These are phyloP conservation scores for Vulpes lagopus DNA, from an alignment of 2,113 vertebrate genomes.

Conservation along the genomic window DNA sequence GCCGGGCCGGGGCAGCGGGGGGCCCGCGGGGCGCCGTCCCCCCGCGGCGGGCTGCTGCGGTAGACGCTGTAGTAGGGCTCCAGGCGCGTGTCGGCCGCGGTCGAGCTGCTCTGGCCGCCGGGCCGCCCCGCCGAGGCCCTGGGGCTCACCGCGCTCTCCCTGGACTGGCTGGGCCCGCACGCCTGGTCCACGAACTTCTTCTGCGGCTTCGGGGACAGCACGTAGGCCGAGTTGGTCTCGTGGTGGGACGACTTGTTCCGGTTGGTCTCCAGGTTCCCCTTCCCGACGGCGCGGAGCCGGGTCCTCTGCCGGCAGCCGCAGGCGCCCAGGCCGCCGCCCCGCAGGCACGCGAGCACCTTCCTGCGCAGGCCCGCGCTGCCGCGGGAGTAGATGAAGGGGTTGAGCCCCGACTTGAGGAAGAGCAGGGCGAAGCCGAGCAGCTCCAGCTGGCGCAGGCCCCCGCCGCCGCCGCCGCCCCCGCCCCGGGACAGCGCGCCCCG, in stretches of 20 bases:
- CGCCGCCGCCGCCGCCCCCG: conserved; percentile 84
- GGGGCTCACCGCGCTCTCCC: conserved; percentile 92
- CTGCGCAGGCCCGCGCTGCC: conserved; percentile 95
- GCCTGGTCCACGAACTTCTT: conserved; percentile 95
- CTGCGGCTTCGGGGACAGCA: conserved; percentile 95
- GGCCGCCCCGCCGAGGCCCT: conserved; percentile 88
- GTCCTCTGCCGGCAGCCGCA: conserved; percentile 96
- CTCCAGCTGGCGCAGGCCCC: conserved; percentile 96
- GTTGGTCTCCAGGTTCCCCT: conserved; percentile 95
- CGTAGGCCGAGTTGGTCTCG: conserved; percentile 96
- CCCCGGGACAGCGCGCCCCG: conserved; percentile 91
- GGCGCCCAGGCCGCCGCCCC: conserved; percentile 90
- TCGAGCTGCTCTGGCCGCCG: conserved; percentile 94
- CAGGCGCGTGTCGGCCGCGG: conserved; percentile 95
- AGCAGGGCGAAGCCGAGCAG: conserved; percentile 96
- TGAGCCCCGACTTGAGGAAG: conserved; percentile 97
- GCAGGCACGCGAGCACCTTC: conserved; percentile 93
- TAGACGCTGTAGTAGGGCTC: conserved; percentile 99
- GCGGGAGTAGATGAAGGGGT: conserved; percentile 98
- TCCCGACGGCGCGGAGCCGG: conserved; percentile 94
- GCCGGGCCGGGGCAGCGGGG: too few species aligned
- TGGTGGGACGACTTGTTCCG: conserved; percentile 98
- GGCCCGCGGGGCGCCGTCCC: conserved; percentile 88
- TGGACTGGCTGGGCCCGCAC: conserved; percentile 93
- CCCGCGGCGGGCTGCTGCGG: conserved; percentile 92